Evolutionary conservation across 2,113 vertebrate genomes (phyloP), one percentile per base, ranked within the genome.

Genomic region (Todiramphus saurophagus): DNA sequence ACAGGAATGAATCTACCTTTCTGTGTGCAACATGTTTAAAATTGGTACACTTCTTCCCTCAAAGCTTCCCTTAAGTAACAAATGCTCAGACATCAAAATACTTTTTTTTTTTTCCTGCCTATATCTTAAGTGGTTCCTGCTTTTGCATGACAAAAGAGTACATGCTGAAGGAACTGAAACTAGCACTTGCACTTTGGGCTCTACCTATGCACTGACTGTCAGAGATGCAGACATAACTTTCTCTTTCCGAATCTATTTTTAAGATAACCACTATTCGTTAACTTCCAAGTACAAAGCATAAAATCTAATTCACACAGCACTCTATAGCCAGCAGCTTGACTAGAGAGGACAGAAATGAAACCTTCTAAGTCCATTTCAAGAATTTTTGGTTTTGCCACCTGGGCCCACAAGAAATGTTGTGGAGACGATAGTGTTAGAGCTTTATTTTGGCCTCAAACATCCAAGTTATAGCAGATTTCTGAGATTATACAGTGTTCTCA

Each of bases 391-490:
- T 76, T 86, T 78, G 35, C 39, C 79, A 86, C 35, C 39, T 31
- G n/a, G 55, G 64, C 59, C 27, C 68, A 78, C 18, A 83, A 86
- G 39, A 78, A 86, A 59, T 39, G 11, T 18, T 79, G 44, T 31
- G 33, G 64, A 90, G 33, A 35, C 3, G 1, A 64, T 5, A 13
- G 25, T 37, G 37, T 72, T 92, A 43, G 68, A 92, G 35, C 79
- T 95, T 93, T 96, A 90, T 73, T 90, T 95, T 89, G 93, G 93
- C 85, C 46, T 50, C 39, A 75, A 64, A 83, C 43, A 35, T 30
- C 9, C 24, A 89, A 53, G 64, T 35, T 73, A 60, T 4, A 82
- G 43, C 41, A 73, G 88, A 82, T 94, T 94, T 90, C 81, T 92
- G 39, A 89, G 64, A 27, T 83, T 85, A 74, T 63, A 91, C 7